phyloP scores from a whole-genome alignment of 2,888 invertebrate species.

The Erannis defoliaria region DNA sequence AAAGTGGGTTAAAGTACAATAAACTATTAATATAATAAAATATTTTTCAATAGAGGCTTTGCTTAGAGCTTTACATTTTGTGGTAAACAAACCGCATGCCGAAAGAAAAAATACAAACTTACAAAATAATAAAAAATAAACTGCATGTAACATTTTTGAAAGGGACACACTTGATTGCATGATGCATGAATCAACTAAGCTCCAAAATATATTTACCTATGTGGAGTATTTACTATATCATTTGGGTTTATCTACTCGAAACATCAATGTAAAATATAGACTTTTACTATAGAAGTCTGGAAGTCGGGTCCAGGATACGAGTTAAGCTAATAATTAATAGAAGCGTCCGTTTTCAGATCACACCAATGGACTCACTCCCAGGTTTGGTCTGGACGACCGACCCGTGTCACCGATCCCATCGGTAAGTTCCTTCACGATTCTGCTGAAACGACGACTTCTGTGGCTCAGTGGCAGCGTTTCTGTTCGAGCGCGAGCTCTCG shows the following conservation, averaged over 20 bases:
- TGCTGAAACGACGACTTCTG: neutral
- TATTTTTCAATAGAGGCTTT: neutral
- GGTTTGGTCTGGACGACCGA: constrained; percentile 68
- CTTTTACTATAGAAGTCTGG: too few species aligned
- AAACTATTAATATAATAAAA: neutral
- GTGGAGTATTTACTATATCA: too few species aligned
- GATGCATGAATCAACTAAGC: neutral
- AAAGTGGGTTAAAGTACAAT: constrained; percentile 4
- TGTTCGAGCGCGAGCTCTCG: too few species aligned
- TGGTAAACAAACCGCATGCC: constrained; percentile 4
- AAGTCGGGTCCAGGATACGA: too few species aligned
- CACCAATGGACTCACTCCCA: constrained; percentile 52
- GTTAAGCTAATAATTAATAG: neutral
- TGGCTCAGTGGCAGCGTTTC: neutral
- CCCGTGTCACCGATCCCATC: constrained; percentile 68
- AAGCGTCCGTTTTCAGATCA: constrained; percentile 50
- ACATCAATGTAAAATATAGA: too few species aligned
- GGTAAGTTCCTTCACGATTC: constrained; percentile 52
- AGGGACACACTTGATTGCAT: neutral
- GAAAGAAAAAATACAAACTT: neutral
- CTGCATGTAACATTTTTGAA: neutral
- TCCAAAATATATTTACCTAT: too few species aligned
- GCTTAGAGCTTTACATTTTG: constrained; percentile 15
- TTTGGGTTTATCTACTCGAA: too few species aligned
- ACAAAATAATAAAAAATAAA: neutral